Percentiles rank a stretch among this genome's conserved stretches.
phyloP scores from a whole-genome alignment of 2,888 invertebrate species.

The Homarus gammarus region DNA sequence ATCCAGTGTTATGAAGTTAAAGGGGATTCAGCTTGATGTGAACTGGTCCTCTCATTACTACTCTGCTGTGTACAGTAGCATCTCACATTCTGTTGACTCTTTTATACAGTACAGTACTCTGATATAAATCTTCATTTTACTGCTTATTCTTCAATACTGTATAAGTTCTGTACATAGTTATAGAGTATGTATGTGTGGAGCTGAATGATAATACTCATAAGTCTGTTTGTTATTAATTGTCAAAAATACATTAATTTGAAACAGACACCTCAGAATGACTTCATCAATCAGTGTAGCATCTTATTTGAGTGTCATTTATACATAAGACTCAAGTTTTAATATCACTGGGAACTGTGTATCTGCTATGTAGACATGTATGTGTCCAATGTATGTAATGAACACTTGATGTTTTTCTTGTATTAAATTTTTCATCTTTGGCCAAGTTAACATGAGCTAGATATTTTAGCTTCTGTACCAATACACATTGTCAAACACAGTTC shows the following conservation, averaged over 20 bases:
- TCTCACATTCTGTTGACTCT: not conserved
- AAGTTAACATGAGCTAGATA: conserved; percentile 35
- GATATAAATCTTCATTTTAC: conserved; percentile 9
- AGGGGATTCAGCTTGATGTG: not conserved
- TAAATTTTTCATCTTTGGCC: conserved; percentile 27
- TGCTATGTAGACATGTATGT: conserved; percentile 61
- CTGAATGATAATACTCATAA: conserved; percentile 27
- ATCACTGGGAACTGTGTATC: conserved; percentile 61
- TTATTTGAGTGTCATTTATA: conserved; percentile 64
- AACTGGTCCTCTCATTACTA: not conserved
- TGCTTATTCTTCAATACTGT: conserved; percentile 9
- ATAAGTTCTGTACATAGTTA: conserved; percentile 47
- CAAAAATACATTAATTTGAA: conserved; percentile 6
- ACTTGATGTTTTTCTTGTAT: conserved; percentile 49
- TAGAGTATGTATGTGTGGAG: conserved; percentile 10
- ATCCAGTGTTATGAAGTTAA: not conserved
- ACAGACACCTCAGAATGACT: conserved; percentile 27
- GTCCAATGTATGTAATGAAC: conserved; percentile 46
- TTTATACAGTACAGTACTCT: conserved; percentile 11
- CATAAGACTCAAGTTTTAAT: conserved; percentile 49
- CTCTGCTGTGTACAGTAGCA: not conserved
- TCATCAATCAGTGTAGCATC: conserved; percentile 56
- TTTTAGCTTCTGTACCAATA: not conserved
- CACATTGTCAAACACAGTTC: not conserved
- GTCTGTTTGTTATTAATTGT: conserved; percentile 32